Conservation (phyloP, 2,113 vertebrate genomes). For the Notarius quadriscutis region DNA sequence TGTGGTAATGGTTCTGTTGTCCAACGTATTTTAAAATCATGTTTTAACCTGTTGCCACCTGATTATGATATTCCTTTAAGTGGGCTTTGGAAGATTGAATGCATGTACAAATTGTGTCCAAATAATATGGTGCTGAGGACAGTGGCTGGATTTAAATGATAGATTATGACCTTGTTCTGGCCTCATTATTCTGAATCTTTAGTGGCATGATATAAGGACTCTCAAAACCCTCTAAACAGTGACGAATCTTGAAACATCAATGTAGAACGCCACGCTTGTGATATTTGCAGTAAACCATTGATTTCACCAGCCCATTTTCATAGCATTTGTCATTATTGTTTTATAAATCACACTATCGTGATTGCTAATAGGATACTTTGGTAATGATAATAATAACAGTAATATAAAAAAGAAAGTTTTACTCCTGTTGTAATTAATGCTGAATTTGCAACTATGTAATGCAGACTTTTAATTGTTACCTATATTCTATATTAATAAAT, state of each 20-base stretch:
- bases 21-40: slow-evolving; percentile 29
- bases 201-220: slow-evolving; percentile 18
- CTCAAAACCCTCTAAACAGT: slow-evolving; percentile 3
- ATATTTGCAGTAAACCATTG: slow-evolving; percentile 7
- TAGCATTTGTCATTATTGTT: background rate
- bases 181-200: slow-evolving; percentile 29
- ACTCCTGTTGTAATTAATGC: background rate
- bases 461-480: background rate
- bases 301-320: slow-evolving; percentile 10
- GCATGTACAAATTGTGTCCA: slow-evolving; percentile 68
- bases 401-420: background rate
- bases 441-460: slow-evolving; percentile 17
- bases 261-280: background rate
- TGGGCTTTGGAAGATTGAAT: slow-evolving; percentile 69
- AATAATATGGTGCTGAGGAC: slow-evolving; percentile 52
- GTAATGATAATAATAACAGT: background rate
- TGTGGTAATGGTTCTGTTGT: slow-evolving; percentile 30
- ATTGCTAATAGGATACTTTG: background rate
- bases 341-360: background rate
- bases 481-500: background rate
- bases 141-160: slow-evolving; percentile 41
- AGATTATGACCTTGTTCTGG: slow-evolving; percentile 34
- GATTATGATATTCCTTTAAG: slow-evolving; percentile 66
- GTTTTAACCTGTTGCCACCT: slow-evolving; percentile 46
- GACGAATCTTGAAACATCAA: slow-evolving; percentile 9